These are phyloP conservation scores for Holothuria leucospilota DNA, from an alignment of 53 echinoderm and acorn worm genomes.

Conservation along the genomic window DNA sequence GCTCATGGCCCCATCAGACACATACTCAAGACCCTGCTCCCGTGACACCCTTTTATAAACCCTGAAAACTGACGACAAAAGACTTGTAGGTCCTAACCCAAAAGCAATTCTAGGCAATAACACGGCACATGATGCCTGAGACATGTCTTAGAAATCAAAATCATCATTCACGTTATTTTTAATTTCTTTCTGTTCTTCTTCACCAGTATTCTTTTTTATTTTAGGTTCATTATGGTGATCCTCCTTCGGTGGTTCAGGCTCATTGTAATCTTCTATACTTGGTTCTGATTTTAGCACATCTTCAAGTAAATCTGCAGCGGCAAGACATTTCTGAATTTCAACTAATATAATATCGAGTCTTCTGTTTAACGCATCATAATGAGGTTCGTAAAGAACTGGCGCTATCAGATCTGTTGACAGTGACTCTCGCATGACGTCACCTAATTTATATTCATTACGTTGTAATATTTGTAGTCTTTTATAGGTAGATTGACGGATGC, in stretches of 20 bases:
- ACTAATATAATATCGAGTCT: conserved; percentile 68
- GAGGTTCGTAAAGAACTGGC: conserved; percentile 77
- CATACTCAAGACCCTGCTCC: no score
- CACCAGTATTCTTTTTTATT: no score
- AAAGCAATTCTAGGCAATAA: no score
- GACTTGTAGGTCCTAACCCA: no score
- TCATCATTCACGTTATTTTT: no score
- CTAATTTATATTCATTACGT: conserved; percentile 66
- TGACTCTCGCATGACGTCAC: conserved; percentile 89
- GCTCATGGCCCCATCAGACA: no score
- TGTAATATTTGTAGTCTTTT: conserved; percentile 67
- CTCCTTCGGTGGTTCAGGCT: conserved; percentile 16
- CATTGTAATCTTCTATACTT: conserved; percentile 67
- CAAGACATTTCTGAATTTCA: conserved; percentile 59
- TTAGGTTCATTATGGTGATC: no score
- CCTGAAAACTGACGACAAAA: no score
- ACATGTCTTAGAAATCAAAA: no score
- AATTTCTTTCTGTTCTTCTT: no score
- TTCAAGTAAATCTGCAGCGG: conserved; percentile 19
- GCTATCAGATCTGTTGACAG: conserved; percentile 68
- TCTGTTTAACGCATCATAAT: conserved; percentile 77
- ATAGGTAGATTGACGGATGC: conserved; percentile 78
- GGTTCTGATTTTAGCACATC: conserved; percentile 78
- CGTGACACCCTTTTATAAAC: no score
- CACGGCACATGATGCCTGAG: no score